A percentile compares a stretch with the other conserved stretches of the same genome.
Evolutionary conservation across 2,888 invertebrate species (phyloP).

Genomic region (Punctoribates punctum): DNA sequence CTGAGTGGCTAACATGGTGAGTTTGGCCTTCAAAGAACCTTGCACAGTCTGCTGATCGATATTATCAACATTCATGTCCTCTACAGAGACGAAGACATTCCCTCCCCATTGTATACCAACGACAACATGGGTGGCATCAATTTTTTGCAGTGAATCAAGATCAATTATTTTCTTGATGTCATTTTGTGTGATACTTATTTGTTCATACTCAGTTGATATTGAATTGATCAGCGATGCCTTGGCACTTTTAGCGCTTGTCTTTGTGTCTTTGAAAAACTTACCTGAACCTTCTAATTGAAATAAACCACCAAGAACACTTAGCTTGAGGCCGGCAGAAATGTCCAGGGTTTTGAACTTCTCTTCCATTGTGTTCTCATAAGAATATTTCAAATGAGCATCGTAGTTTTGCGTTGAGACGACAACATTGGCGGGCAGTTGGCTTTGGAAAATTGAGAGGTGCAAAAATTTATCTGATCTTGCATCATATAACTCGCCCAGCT

Average conservation of each 20-base stretch:
- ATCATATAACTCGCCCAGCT: neutral
- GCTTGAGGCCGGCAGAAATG: neutral
- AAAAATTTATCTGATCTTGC: neutral
- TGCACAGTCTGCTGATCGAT: neutral
- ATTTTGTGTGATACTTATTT: neutral
- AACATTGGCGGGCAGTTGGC: neutral
- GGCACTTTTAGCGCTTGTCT: neutral
- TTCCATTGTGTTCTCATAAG: neutral
- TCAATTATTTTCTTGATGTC: neutral
- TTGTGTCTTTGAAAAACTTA: neutral
- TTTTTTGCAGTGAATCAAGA: neutral
- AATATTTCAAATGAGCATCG: no score
- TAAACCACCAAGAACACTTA: neutral
- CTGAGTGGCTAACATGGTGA: neutral
- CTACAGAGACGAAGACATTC: neutral
- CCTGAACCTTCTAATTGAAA: neutral
- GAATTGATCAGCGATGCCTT: neutral
- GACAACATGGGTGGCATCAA: neutral
- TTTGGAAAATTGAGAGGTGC: neutral
- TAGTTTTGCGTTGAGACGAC: no score
- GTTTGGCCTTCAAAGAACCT: neutral
- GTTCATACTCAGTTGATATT: neutral
- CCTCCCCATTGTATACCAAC: constrained; percentile 16
- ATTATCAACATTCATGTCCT: neutral
- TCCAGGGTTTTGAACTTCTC: neutral